Evolutionary conservation across 2,888 invertebrate genomes (phyloP).

Genomic region (Morinoia aosen): DNA sequence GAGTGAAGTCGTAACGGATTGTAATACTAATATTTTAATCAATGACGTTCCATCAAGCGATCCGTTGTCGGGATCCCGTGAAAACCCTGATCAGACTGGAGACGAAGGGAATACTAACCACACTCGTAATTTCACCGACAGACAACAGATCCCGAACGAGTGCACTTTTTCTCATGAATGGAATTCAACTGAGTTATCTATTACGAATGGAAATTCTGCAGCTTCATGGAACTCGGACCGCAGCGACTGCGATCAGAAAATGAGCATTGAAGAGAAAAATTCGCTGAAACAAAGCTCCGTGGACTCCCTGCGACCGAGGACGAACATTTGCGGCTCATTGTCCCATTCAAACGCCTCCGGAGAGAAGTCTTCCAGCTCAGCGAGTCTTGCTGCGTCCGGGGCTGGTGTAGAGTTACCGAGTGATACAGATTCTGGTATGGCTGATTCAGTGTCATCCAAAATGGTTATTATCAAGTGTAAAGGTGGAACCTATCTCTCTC

Average conservation of each 20-base stretch:
- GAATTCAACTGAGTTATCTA: slow-evolving; percentile 28
- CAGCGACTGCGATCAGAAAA: slow-evolving; percentile 33
- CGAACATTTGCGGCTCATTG: slow-evolving; percentile 34
- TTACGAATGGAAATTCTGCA: slow-evolving; percentile 22
- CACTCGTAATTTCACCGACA: neutral
- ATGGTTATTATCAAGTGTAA: slow-evolving; percentile 67
- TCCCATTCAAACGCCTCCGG: slow-evolving; percentile 8
- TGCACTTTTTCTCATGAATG: neutral
- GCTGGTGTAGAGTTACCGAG: slow-evolving; percentile 46
- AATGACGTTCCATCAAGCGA: neutral
- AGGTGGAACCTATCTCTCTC: slow-evolving; percentile 64
- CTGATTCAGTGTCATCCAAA: slow-evolving; percentile 61
- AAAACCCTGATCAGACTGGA: neutral
- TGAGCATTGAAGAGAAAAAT: slow-evolving; percentile 43
- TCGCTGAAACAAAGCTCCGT: slow-evolving; percentile 20
- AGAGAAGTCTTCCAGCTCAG: slow-evolving; percentile 3
- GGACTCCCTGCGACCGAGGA: slow-evolving; percentile 33
- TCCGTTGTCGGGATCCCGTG: neutral
- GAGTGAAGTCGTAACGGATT: neutral
- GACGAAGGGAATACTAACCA: neutral
- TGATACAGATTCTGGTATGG: slow-evolving; percentile 65
- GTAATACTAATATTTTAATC: slow-evolving; percentile 27
- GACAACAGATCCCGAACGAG: neutral
- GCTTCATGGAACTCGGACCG: slow-evolving; percentile 18
- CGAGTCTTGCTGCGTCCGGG: slow-evolving; percentile 9